Evolutionary conservation across 2,888 invertebrate genomes (phyloP).

Genomic region (Eudemis profundana): DNA sequence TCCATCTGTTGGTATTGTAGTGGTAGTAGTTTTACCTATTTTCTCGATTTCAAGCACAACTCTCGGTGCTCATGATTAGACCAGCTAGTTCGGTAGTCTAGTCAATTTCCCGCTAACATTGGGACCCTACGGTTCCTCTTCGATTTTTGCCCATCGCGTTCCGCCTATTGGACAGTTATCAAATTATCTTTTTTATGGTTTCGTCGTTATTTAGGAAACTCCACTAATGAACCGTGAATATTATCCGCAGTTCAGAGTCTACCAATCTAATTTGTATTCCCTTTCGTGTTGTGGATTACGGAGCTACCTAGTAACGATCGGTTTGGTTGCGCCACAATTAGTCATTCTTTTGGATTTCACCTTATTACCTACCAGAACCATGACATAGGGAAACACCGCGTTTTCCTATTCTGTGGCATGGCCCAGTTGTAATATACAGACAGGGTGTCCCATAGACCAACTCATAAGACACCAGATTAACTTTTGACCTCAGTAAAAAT

Average conservation of each 20-base stretch:
- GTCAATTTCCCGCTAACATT: background rate
- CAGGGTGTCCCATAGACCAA: too few species aligned
- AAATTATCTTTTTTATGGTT: conserved; percentile 18
- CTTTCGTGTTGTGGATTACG: background rate
- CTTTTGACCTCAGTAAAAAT: too few species aligned
- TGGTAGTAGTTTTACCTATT: too few species aligned
- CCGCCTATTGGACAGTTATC: conserved; percentile 16
- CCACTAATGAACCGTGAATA: conserved; percentile 17
- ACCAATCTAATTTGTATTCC: conserved; percentile 10
- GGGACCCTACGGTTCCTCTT: conserved; percentile 3
- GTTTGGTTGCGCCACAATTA: too few species aligned
- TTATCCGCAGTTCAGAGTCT: too few species aligned
- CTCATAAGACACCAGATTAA: too few species aligned
- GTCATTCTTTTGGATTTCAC: background rate
- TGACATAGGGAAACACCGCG: too few species aligned
- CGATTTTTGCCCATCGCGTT: conserved; percentile 19
- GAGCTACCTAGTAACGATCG: too few species aligned
- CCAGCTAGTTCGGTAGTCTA: background rate
- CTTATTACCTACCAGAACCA: background rate
- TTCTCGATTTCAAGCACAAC: too few species aligned
- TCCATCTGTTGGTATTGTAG: too few species aligned
- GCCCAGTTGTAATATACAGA: too few species aligned
- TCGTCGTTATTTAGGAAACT: conserved; percentile 19
- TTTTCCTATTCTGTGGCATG: too few species aligned
- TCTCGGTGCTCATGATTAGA: background rate